Evolutionary conservation across 92 coral and sea anemone genomes (phyloP).

Genomic region (Zoanthus sociatus): DNA sequence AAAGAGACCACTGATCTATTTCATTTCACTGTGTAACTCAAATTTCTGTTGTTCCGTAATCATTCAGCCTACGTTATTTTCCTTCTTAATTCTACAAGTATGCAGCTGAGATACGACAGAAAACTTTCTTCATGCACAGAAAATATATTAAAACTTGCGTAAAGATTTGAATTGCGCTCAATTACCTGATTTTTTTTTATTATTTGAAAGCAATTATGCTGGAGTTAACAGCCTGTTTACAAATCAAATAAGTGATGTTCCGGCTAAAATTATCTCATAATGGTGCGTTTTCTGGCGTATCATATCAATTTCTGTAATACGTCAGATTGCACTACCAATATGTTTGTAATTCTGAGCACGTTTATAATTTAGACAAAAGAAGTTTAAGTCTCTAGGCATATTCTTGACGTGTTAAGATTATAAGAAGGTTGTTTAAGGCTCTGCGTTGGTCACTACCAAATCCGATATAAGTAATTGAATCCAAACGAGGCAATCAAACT

Average conservation of each 20-base stretch:
- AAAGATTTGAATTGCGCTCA: no score
- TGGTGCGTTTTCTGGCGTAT: not conserved
- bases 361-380: not conserved
- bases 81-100: no score
- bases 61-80: no score
- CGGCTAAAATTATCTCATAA: not conserved
- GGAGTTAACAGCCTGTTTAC: not conserved
- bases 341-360: conserved; percentile 26
- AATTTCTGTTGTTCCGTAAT: no score
- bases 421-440: conserved; percentile 14
- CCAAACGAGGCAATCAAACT: conserved; percentile 46
- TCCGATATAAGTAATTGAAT: conserved; percentile 38
- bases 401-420: conserved; percentile 28
- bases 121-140: no score
- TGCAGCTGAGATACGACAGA: no score
- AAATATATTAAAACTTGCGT: no score
- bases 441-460: conserved; percentile 47
- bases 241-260: not conserved
- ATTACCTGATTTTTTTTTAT: not conserved
- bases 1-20: no score
- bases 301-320: not conserved
- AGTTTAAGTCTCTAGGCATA: not conserved
- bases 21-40: no score
- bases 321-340: not conserved
- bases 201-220: not conserved